phyloP scores from a whole-genome alignment of 2,113 vertebrate genomes.

The Odontophorus gujanensis region DNA sequence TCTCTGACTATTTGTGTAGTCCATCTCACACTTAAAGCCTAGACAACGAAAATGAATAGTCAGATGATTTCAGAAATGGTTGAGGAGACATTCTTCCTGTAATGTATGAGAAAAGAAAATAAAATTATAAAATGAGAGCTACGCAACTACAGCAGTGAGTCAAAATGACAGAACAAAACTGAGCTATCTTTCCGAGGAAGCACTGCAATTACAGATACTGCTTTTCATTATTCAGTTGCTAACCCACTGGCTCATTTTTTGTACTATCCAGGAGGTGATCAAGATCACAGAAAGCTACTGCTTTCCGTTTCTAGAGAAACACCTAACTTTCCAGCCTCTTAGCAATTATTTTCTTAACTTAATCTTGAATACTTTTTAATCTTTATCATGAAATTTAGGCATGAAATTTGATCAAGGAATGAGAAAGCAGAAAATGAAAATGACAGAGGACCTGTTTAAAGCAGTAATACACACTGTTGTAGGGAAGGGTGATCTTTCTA shows the following conservation, averaged over 20 bases:
- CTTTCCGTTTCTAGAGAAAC: neutral
- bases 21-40: neutral
- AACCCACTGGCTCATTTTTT: neutral
- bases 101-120: neutral
- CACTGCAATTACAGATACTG: neutral
- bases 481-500: neutral
- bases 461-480: neutral
- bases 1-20: neutral
- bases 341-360: neutral
- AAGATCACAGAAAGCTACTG: neutral
- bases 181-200: neutral
- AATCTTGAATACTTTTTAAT: neutral
- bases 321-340: neutral
- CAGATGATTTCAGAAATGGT: neutral
- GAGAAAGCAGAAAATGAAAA: neutral
- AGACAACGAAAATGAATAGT: neutral
- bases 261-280: neutral
- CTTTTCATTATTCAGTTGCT: neutral
- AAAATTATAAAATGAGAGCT: neutral
- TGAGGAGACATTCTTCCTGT: neutral
- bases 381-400: neutral
- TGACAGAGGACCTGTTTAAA: neutral
- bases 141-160: neutral
- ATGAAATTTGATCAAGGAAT: neutral
- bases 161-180: neutral